Percentiles rank a stretch among this genome's conserved stretches.
phyloP scores from a whole-genome alignment of 2,797 vertebrate genomes.

The Hypotaenidia philippensis region DNA sequence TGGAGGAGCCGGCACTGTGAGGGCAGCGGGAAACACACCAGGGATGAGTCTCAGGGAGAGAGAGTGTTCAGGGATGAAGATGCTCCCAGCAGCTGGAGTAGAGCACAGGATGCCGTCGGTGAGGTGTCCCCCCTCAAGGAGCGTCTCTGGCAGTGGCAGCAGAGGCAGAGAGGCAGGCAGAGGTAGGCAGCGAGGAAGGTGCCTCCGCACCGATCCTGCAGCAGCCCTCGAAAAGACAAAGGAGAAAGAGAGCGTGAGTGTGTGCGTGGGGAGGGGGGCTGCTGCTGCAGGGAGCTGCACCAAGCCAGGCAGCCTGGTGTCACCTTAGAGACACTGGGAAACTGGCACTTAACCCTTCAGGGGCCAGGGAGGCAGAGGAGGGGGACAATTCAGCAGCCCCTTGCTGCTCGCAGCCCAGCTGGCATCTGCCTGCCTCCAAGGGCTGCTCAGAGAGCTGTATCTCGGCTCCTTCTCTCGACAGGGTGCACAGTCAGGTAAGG shows the following conservation, averaged over 20 bases:
- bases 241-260: conserved; percentile 12
- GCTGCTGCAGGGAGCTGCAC: conserved; percentile 29
- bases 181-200: not conserved
- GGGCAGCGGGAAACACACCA: not conserved
- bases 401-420: not conserved
- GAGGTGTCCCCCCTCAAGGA: not conserved
- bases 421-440: not conserved
- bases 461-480: not conserved
- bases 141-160: not conserved
- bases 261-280: conserved; percentile 33
- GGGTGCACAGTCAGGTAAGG: not conserved
- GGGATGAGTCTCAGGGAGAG: not conserved
- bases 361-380: not conserved
- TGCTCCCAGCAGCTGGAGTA: not conserved
- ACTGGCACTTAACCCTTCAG: conserved; percentile 63
- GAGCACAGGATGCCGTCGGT: not conserved
- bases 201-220: conserved; percentile 19
- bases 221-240: conserved; percentile 41
- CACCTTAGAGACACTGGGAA: conserved; percentile 74
- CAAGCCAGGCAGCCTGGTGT: conserved; percentile 39
- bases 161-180: not conserved
- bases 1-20: not conserved
- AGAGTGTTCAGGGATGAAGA: not conserved
- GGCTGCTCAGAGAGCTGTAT: not conserved
- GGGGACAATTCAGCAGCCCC: not conserved